phyloP scores from a whole-genome alignment of 2,113 vertebrate genomes.

The Oophaga pumilio region DNA sequence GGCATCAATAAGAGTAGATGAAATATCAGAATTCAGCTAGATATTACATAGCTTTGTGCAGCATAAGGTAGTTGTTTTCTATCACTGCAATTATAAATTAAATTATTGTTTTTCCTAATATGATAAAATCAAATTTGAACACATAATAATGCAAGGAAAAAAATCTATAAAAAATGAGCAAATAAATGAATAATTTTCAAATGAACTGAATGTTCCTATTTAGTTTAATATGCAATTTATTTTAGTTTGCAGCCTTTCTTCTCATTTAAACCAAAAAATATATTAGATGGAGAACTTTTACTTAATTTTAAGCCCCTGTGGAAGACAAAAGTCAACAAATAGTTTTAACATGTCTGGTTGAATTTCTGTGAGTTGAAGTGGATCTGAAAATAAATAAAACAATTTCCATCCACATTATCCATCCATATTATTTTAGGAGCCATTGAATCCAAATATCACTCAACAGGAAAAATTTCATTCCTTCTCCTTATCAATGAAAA shows the following conservation, averaged over 20 bases:
- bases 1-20: neutral
- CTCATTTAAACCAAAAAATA: neutral
- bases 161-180: constrained; percentile 44
- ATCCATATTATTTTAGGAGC: constrained; percentile 69
- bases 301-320: constrained; percentile 42
- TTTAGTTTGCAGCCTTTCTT: neutral
- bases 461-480: constrained; percentile 67
- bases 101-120: constrained; percentile 57
- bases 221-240: constrained; percentile 9
- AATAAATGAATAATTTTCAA: constrained; percentile 47
- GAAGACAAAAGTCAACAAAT: constrained; percentile 64
- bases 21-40: constrained; percentile 1
- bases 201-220: constrained; percentile 2
- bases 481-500: constrained; percentile 59
- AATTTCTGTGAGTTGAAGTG: constrained; percentile 69
- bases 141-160: constrained; percentile 22
- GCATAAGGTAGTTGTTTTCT: constrained; percentile 58
- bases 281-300: constrained; percentile 2
- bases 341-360: constrained; percentile 72
- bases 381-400: constrained; percentile 82
- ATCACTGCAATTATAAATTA: constrained; percentile 60
- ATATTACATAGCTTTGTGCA: constrained; percentile 57
- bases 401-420: constrained; percentile 76
- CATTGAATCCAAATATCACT: constrained; percentile 73
- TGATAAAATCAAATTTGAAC: neutral